Percentiles rank a stretch among this genome's conserved stretches.
phyloP scores from a whole-genome alignment of 1,140 invertebrate genomes.

The Dendrolimus kikuchii region DNA sequence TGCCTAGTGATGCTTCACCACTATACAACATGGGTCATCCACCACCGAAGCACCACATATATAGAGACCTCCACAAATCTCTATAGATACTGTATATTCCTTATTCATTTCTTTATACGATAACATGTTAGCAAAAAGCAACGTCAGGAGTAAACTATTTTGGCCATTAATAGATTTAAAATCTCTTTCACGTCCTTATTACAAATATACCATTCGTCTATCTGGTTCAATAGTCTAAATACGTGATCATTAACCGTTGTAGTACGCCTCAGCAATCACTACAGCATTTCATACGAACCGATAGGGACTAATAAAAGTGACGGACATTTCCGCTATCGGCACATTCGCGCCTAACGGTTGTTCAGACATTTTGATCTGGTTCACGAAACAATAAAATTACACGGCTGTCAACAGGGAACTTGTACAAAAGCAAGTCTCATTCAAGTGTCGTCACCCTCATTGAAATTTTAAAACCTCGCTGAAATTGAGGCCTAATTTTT shows the following conservation, averaged over 20 bases:
- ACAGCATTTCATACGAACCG: conserved; percentile 1
- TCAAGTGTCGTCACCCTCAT: conserved; percentile 36
- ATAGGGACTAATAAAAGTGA: conserved; percentile 26
- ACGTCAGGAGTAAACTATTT: too few relatives aligned
- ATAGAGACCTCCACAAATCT: too few relatives aligned
- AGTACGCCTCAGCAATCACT: background rate
- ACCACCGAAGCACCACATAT: too few relatives aligned
- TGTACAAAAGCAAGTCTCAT: conserved; percentile 29
- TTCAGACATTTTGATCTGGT: conserved; percentile 48
- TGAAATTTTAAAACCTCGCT: conserved; percentile 7
- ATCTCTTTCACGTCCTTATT: too few relatives aligned
- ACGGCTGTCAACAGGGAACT: conserved; percentile 25
- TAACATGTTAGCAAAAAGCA: too few relatives aligned
- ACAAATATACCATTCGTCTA: too few relatives aligned
- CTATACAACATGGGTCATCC: too few relatives aligned
- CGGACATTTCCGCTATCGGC: conserved; percentile 44
- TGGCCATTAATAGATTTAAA: too few relatives aligned
- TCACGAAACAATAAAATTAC: conserved; percentile 57
- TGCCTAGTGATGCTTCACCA: too few relatives aligned
- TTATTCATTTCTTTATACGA: too few relatives aligned
- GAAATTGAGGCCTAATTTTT: background rate
- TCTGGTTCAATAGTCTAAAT: too few relatives aligned
- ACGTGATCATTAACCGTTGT: background rate
- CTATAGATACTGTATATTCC: too few relatives aligned
- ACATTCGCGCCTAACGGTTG: conserved; percentile 55